phyloP scores from a whole-genome alignment of 2,113 vertebrate genomes.

The crab-eating macaque (Macaca fascicularis) region T2T-MFA8v1.1 NC_088375.1:123165501-123166000 shows the following conservation, averaged over 20 bases:
- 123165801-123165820: not conserved
- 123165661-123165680: constrained; percentile 58
- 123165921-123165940: not conserved
- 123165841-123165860: not conserved
- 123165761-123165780: not conserved
- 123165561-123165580: constrained; percentile 80
- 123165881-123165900: not conserved
- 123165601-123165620: constrained; percentile 74
- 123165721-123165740: constrained; percentile 22
- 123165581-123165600: constrained; percentile 78
- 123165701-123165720: not conserved
- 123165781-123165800: not conserved
- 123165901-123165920: not conserved
- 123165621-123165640: constrained; percentile 51
- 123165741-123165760: constrained; percentile 44
- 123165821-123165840: constrained; percentile 4
- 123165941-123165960: not conserved
- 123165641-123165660: constrained; percentile 59
- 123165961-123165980: not conserved
- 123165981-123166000: not conserved
- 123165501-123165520: constrained; percentile 71
- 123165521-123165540: constrained; percentile 77
- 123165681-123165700: constrained; percentile 31
- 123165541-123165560: constrained; percentile 78
- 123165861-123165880: not conserved